Conservation (phyloP, 2,113 vertebrate species). For the Tylochromis polylepis region DNA sequence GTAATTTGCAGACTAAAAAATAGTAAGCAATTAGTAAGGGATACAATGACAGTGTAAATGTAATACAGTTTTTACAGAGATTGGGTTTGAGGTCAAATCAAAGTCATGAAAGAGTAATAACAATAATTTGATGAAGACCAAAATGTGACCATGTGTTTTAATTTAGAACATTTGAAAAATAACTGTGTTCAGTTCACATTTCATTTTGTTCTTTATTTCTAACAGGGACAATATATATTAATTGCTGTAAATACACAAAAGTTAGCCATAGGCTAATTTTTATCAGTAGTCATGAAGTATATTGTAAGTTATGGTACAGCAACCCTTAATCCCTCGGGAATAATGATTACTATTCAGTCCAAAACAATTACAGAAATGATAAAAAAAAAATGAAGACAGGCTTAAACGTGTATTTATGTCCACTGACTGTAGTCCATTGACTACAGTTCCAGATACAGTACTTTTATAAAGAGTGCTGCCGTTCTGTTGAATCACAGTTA, state of each 20-base stretch:
- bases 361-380: background rate
- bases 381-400: background rate
- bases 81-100: background rate
- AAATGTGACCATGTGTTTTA: background rate
- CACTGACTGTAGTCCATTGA: background rate
- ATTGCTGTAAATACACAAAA: background rate
- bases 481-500: background rate
- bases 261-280: background rate
- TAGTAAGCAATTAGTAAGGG: background rate
- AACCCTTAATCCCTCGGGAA: background rate
- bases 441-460: background rate
- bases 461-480: background rate
- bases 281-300: background rate
- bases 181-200: background rate
- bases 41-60: background rate
- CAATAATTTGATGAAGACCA: background rate
- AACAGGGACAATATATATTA: background rate
- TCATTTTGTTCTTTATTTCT: background rate
- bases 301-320: background rate
- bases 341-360: background rate
- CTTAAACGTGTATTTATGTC: rapidly evolving
- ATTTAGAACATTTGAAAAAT: background rate
- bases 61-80: background rate
- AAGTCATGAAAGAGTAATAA: background rate
- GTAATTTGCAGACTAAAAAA: background rate